phyloP scores from a whole-genome alignment of 1,140 invertebrate genomes.

The Trissolcus basalis region DNA sequence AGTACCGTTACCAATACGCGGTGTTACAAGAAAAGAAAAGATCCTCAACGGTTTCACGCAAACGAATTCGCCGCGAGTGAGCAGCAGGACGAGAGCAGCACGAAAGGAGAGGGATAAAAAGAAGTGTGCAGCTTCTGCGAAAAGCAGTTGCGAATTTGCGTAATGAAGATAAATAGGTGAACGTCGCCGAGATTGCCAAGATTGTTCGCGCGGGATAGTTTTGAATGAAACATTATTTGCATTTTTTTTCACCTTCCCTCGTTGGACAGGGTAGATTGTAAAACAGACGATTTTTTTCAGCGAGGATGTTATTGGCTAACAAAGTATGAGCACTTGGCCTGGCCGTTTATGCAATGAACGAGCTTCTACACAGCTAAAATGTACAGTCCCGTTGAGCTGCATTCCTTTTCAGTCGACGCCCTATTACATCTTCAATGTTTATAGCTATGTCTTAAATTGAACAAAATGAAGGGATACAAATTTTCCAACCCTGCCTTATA shows the following conservation, averaged over 20 bases:
- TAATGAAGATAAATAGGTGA: too few relatives aligned
- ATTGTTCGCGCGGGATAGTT: too few relatives aligned
- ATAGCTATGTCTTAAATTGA: background rate
- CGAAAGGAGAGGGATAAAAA: background rate
- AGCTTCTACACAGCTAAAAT: conserved; percentile 26
- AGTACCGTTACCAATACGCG: conserved; percentile 42
- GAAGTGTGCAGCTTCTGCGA: background rate
- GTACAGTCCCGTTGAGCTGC: conserved; percentile 40
- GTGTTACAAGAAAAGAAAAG: conserved; percentile 9
- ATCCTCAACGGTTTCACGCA: conserved; percentile 3
- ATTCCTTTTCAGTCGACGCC: conserved; percentile 43
- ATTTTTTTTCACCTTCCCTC: background rate
- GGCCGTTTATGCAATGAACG: conserved; percentile 33
- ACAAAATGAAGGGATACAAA: too few relatives aligned
- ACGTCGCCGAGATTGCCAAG: too few relatives aligned
- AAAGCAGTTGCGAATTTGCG: too few relatives aligned
- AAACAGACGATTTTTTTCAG: background rate
- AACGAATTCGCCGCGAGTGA: background rate
- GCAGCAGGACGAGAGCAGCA: background rate
- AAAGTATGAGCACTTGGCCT: conserved; percentile 20
- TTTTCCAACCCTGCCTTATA: too few relatives aligned
- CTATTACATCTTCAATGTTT: conserved; percentile 43
- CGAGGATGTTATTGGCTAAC: conserved; percentile 4
- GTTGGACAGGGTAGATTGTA: background rate
- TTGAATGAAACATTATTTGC: too few relatives aligned